Base-by-base conservation (phyloP, 2,113 vertebrate species). In the Chaetodon trifascialis region DNA sequence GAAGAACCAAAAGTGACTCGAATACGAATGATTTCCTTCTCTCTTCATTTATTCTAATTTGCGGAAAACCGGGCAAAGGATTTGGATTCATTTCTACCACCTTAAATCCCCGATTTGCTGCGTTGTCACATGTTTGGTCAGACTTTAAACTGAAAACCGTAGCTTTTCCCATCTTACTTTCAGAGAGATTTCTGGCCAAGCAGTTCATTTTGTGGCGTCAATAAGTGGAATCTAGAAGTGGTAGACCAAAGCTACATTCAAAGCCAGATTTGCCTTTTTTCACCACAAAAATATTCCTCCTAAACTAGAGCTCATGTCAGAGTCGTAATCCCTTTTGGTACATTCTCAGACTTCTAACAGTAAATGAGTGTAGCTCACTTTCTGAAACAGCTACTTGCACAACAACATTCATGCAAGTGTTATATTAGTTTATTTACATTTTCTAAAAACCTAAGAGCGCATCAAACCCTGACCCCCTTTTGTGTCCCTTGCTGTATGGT, bases 401-500 rank as follows among this genome's bases (percentile, higher is more conserved):
- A 87, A 59, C 71, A 73, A 81, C 60, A 74, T 65, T 84, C 58
- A 38, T 54, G 49, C 82, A 91, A 76, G 38, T 72, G 69, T 82
- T 69, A 17, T 42, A 34, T 81, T 17, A 73, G 72, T 90, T 91
- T 86, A 87, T 91, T 86, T 85, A 56, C 42, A 76, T 89, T 89
- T 89, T 95, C 94, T 95, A 92, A 96, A 96, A 94, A 95, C 95
- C 93, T 96, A 94, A 93, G 93, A 93, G 92, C 90, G 93, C 91
- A 92, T 62, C 17, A 93, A 94, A 96, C 96, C 95, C 96, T 95
- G 96, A 96, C 93, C 90, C 80, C 86, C 90, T 95, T 94, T 93
- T 94, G 95, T 96, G 86, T 95, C 92, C 94, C 93, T 97, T 96
- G 95, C 95, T 96, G 96, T 97, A 95, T 73, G 94, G 95, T 96